Percentiles rank a stretch among this genome's conserved stretches.
Evolutionary conservation across 2,797 vertebrate species (phyloP).

Genomic region (Meda fulgida): DNA sequence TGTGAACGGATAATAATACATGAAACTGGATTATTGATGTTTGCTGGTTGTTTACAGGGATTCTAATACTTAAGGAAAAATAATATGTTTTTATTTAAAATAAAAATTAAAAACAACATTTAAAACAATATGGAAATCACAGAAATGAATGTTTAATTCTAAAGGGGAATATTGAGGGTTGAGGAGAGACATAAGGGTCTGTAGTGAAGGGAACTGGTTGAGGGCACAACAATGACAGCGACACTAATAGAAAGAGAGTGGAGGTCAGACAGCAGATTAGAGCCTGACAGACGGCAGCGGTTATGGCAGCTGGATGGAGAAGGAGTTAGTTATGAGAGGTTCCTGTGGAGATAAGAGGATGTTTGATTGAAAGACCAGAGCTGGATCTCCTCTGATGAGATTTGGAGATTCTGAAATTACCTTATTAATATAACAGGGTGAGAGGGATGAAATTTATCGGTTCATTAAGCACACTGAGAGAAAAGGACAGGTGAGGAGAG

Average conservation of each 20-base stretch:
- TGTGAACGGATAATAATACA: no score
- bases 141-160: not conserved
- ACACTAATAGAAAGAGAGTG: constrained; percentile 18
- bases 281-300: constrained; percentile 7
- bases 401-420: constrained; percentile 44
- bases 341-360: constrained; percentile 46
- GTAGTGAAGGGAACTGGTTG: constrained; percentile 18
- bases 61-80: not conserved
- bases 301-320: constrained; percentile 31
- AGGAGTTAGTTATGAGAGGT: constrained; percentile 41
- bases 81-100: not conserved
- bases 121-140: not conserved
- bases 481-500: constrained; percentile 40
- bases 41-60: not conserved
- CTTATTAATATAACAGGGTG: constrained; percentile 51
- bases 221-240: constrained; percentile 4
- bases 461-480: constrained; percentile 39
- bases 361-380: constrained; percentile 34
- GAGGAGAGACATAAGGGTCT: constrained; percentile 7
- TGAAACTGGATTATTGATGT: not conserved
- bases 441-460: constrained; percentile 43
- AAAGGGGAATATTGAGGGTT: not conserved
- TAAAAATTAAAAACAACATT: not conserved
- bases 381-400: constrained; percentile 15
- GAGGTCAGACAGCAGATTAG: constrained; percentile 28